Evolutionary conservation across 2,888 invertebrate genomes (phyloP), one percentile per base, ranked within the genome.

Genomic region (Rhaphigaster nebulosa): DNA sequence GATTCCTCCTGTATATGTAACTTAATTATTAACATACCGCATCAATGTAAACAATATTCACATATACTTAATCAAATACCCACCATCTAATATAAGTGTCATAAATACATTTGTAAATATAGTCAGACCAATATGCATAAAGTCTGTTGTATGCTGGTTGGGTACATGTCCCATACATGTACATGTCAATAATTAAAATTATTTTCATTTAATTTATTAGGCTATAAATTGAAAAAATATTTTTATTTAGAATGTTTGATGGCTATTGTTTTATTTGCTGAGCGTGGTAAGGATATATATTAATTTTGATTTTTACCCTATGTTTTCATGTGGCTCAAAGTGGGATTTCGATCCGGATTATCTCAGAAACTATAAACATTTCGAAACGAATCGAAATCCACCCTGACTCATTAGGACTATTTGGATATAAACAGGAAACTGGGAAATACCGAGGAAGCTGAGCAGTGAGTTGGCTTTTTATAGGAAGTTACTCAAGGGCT

Each of bases 401-500:
- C 34, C 70, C 70, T 76, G 70, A 76, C 70, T 76, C 70, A 76
- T 76, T 76, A 26, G 70, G 70, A 23, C 29, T 76, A 76, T 76
- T 76, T 76, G 70, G 70, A 84, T n/a, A 45, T 84, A 84, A 84
- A 50, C 45, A 34, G 38, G 70, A 38, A 38, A 76, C 34, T 38
- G 34, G 84, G 84, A n/a, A 84, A 84, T 45, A 38, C 45, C 41
- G 84, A 8, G 70, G 70, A 38, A 38, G 34, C 20, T 38, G 84
- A 45, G 84, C 10, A 23, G n/a, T 34, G 12, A 84, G 4, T 76
- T 18, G 45, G 84, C 45, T 84, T 84, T 84, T 84, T 45, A 45
- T 84, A 84, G 45, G 41, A 13, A 84, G 45, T 84, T 84, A 84
- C 45, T 84, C 84, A 84, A 84, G 26, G 84, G 84, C 84, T 84